These are phyloP conservation scores for Diorhabda carinulata DNA, from an alignment of 1,140 invertebrate genomes.

Conservation along the genomic window DNA sequence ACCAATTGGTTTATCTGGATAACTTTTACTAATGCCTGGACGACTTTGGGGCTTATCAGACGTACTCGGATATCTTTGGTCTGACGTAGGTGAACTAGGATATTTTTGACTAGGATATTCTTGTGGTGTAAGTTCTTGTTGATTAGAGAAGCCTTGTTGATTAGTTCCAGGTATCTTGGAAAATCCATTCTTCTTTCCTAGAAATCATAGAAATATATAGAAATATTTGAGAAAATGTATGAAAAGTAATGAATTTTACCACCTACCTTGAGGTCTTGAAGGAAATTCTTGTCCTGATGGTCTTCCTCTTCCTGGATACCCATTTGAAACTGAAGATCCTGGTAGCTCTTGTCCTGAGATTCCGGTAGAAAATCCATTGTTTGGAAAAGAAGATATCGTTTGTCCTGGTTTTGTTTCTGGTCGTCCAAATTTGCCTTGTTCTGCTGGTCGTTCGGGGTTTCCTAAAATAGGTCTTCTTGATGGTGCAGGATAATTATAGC, in stretches of 20 bases:
- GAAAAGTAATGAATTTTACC: slow-evolving; percentile 10
- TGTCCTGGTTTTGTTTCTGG: slow-evolving; percentile 12
- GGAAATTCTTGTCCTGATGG: slow-evolving; percentile 31
- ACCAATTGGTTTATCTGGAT: slow-evolving; percentile 23
- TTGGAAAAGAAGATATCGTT: not conserved
- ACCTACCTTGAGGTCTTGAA: slow-evolving; percentile 16
- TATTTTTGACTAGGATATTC: not conserved
- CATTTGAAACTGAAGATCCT: not conserved
- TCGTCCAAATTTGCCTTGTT: slow-evolving; percentile 7
- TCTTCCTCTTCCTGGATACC: slow-evolving; percentile 23
- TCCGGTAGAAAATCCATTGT: not conserved
- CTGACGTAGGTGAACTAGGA: not conserved
- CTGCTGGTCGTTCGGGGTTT: slow-evolving; percentile 10
- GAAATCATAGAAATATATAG: too few relatives aligned
- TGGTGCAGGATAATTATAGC: slow-evolving; percentile 56
- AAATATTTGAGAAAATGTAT: slow-evolving; percentile 13
- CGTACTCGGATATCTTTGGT: slow-evolving; percentile 12
- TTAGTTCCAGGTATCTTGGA: too few relatives aligned
- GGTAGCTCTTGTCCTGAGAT: not conserved
- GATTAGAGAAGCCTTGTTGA: too few relatives aligned
- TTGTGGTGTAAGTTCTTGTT: too few relatives aligned
- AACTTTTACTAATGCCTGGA: slow-evolving; percentile 3
- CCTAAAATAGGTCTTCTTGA: slow-evolving; percentile 41
- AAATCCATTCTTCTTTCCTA: too few relatives aligned
- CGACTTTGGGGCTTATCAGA: slow-evolving; percentile 19